Conservation (phyloP, 2,113 vertebrate genomes). For the Ardeotis arabs region DNA sequence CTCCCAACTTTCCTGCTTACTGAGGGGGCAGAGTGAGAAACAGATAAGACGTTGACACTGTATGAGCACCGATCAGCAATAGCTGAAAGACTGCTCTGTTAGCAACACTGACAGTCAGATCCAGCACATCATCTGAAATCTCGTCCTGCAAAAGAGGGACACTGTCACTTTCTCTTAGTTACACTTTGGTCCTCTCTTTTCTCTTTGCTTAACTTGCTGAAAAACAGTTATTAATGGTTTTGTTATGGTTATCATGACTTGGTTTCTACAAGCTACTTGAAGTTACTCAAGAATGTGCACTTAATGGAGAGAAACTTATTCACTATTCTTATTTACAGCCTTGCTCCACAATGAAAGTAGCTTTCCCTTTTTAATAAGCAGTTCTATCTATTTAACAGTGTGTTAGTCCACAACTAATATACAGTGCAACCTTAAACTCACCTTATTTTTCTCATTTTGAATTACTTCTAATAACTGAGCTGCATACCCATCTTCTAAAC, state of each 20-base stretch:
- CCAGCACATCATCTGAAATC: background rate
- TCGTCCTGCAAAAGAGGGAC: background rate
- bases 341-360: background rate
- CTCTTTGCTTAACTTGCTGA: background rate
- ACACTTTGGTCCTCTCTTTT: background rate
- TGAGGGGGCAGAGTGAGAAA: background rate
- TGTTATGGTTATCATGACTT: background rate
- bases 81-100: background rate
- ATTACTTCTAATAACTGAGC: slow-evolving; percentile 87
- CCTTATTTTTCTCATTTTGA: slow-evolving; percentile 92
- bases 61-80: background rate
- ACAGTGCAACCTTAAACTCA: slow-evolving; percentile 46
- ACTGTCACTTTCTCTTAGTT: background rate
- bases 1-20: background rate
- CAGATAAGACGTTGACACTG: background rate
- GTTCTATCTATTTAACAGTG: background rate
- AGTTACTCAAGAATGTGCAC: background rate
- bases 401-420: background rate
- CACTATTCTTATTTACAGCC: background rate
- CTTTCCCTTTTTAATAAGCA: background rate
- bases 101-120: background rate
- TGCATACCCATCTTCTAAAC: slow-evolving; percentile 88
- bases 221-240: background rate
- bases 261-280: background rate
- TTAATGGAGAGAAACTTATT: background rate